phyloP scores from a whole-genome alignment of 2,888 invertebrate species.

The Drosophila falleni region DNA sequence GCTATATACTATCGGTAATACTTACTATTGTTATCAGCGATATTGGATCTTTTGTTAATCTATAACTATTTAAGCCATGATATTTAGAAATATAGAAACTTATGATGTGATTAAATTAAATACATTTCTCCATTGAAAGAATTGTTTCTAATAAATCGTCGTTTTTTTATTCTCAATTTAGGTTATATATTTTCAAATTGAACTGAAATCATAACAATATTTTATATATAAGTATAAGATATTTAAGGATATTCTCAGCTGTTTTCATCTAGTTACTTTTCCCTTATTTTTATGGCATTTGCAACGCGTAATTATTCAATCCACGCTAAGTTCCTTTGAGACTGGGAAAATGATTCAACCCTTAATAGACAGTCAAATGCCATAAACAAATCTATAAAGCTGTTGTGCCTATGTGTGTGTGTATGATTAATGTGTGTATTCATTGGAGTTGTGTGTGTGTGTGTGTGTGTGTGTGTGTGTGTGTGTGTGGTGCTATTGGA shows the following conservation, averaged over 20 bases:
- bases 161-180: not conserved
- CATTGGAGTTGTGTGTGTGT: conserved; percentile 28
- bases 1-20: too few species aligned
- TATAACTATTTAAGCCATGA: too few species aligned
- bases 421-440: conserved; percentile 70
- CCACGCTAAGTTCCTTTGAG: conserved; percentile 32
- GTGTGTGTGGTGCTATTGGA: conserved; percentile 10
- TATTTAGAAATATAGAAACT: too few species aligned
- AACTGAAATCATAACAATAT: not conserved
- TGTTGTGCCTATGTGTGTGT: conserved; percentile 40
- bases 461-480: conserved; percentile 37
- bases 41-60: too few species aligned
- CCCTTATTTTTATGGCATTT: conserved; percentile 5
- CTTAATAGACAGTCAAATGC: conserved; percentile 60
- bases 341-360: conserved; percentile 41
- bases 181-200: not conserved
- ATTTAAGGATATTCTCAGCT: not conserved
- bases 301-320: conserved; percentile 32
- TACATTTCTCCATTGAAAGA: too few species aligned
- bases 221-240: not conserved
- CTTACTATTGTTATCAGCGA: too few species aligned
- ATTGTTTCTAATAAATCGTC: not conserved
- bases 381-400: conserved; percentile 63
- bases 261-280: not conserved
- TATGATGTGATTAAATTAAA: too few species aligned